Percentiles rank a stretch among this genome's conserved stretches.
Evolutionary conservation across 2,888 invertebrate species (phyloP).

Genomic region (Campoletis raptor): DNA sequence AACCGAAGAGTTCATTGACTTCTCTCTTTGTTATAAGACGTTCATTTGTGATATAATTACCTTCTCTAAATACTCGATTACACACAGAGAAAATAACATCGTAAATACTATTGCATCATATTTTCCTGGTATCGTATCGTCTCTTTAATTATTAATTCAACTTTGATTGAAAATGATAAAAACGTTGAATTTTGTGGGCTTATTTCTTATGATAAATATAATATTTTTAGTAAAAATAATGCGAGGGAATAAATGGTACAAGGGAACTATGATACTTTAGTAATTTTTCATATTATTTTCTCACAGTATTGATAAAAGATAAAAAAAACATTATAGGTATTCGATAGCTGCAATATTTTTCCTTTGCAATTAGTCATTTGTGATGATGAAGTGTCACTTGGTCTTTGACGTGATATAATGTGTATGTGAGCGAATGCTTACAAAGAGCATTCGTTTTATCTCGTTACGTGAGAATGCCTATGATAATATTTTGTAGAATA

Average conservation of each 20-base stretch:
- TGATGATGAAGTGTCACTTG: conserved; percentile 15
- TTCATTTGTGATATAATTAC: neutral
- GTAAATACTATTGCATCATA: too few species aligned
- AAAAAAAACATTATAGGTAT: neutral
- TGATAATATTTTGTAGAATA: conserved; percentile 59
- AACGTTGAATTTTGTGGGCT: neutral
- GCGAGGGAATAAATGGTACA: too few species aligned
- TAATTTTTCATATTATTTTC: neutral
- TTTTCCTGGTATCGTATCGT: too few species aligned
- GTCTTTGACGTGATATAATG: conserved; percentile 37
- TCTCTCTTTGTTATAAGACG: neutral
- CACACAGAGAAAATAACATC: too few species aligned
- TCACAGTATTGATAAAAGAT: neutral
- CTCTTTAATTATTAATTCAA: too few species aligned
- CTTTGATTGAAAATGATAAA: neutral
- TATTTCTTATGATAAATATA: too few species aligned
- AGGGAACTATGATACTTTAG: too few species aligned
- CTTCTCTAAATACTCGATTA: neutral
- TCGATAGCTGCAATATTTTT: conserved; percentile 10
- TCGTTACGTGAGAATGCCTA: conserved; percentile 29
- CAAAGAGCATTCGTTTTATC: conserved; percentile 42
- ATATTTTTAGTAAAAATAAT: too few species aligned
- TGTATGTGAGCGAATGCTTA: conserved; percentile 17
- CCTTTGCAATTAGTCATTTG: conserved; percentile 21
- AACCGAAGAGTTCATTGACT: neutral